phyloP scores from a whole-genome alignment of 2,888 invertebrate genomes.

The Pristionchus mayeri region DNA sequence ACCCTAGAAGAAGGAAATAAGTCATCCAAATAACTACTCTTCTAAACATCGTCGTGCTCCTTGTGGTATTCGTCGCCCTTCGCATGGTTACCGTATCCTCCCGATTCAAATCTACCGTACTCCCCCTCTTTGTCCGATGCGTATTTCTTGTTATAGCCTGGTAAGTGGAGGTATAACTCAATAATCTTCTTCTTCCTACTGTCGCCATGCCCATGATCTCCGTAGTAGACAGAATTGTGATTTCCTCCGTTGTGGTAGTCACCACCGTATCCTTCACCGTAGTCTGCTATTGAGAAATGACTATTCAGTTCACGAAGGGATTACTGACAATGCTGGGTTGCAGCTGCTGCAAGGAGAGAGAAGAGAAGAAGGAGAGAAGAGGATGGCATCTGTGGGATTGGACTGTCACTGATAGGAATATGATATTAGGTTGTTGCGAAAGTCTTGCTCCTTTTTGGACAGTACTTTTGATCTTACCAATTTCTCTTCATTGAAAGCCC shows the following conservation, averaged over 20 bases:
- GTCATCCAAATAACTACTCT: background rate
- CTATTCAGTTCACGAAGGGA: background rate
- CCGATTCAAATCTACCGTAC: constrained; percentile 47
- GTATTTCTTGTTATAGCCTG: constrained; percentile 43
- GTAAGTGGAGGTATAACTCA: background rate
- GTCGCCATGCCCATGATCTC: constrained; percentile 39
- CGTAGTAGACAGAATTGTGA: constrained; percentile 34
- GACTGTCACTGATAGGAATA: background rate
- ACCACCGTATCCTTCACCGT: constrained; percentile 41
- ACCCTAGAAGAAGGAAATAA: background rate
- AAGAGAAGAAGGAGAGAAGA: background rate
- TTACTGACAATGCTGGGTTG: constrained; percentile 3
- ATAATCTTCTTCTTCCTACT: background rate
- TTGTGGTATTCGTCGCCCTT: constrained; percentile 45
- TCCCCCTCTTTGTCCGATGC: constrained; percentile 19
- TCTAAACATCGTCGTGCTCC: constrained; percentile 16
- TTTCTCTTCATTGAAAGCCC: too few species aligned
- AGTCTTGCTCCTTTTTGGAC: too few species aligned
- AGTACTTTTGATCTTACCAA: too few species aligned
- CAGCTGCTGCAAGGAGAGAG: background rate
- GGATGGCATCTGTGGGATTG: background rate
- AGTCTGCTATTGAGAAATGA: background rate
- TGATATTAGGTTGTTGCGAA: too few species aligned
- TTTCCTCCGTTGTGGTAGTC: constrained; percentile 33
- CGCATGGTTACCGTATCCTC: constrained; percentile 47